Base-by-base conservation (phyloP, 2,797 vertebrate genomes). In the Heliangelus exortis region DNA sequence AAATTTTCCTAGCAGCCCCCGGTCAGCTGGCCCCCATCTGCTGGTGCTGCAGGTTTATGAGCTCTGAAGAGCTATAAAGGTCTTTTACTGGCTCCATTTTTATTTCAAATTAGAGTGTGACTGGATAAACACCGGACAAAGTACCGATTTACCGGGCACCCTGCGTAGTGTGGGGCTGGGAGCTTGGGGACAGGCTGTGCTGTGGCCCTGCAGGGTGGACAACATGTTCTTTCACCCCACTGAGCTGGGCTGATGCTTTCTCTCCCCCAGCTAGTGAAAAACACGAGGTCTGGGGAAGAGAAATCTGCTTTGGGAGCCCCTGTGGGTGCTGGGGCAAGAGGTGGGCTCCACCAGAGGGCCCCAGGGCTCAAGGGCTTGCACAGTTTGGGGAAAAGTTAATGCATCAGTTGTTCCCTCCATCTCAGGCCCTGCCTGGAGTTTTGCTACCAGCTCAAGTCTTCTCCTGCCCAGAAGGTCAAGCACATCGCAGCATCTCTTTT, bases 11-110 rank as follows among this genome's bases (percentile, higher is more conserved):
- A 7, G 76, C 51, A 11, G 93, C 84, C 94, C 87, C 91, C 92
- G 73, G 62, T 88, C 91, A 84, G 90, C 92, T 75, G 93, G 90
- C 72, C 77, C 86, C 87, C 4, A 2, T 68, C 68, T 19, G 43
- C 76, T 45, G 2, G 88, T 5, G 0, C 94, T 92, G 93, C 89
- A 57, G 71, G 81, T 96, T 96, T 97, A 96, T 34, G 88, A 95
- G 95, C 91, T 91, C 95, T 92, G 92, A 93, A 95, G 96, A 94
- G 67, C 94, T 90, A 48, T 95, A 96, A 96, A 96, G 76, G 65
- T 36, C 54, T 87, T 96, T 97, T 95, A 93, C 94, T 81, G 90
- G 86, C 91, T 93, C 0, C 15, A 54, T 90, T 93, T 95, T 93
- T 90, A 88, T 94, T 96, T 92, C 89, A 94, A 81, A 92, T 93